Evolutionary conservation across 2,113 vertebrate species (phyloP).

Genomic region (Brienomyrus brachyistius): DNA sequence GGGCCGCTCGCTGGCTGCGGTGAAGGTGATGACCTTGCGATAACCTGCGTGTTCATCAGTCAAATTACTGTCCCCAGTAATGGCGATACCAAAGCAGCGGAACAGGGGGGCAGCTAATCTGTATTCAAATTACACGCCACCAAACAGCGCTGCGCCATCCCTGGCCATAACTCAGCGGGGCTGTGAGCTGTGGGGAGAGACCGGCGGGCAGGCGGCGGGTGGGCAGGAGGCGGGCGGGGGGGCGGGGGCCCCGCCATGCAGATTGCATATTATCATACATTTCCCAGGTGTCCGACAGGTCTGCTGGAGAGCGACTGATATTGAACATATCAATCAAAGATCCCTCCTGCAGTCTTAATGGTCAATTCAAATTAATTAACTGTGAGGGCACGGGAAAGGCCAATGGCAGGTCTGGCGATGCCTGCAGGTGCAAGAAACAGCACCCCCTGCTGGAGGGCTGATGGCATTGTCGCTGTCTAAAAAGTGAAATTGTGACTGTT

Average conservation of each 20-base stretch:
- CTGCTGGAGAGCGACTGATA: constrained; percentile 67
- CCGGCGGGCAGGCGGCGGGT: constrained; percentile 55
- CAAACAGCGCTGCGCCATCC: constrained; percentile 58
- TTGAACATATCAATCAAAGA: constrained; percentile 87
- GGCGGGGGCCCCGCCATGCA: constrained; percentile 53
- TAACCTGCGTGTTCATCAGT: constrained; percentile 84
- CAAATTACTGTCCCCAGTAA: constrained; percentile 78
- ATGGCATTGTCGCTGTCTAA: neutral
- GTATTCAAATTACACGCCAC: constrained; percentile 86
- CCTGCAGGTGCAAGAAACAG: neutral
- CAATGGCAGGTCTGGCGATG: constrained; percentile 47
- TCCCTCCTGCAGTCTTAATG: constrained; percentile 72
- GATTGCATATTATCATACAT: constrained; percentile 78
- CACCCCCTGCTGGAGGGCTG: constrained; percentile 27
- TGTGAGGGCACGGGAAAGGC: constrained; percentile 54
- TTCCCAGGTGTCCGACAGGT: constrained; percentile 78
- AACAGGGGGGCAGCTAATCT: constrained; percentile 83
- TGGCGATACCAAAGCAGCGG: constrained; percentile 78
- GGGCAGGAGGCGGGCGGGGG: constrained; percentile 49
- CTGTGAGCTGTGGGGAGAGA: constrained; percentile 6
- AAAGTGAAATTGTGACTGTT: neutral
- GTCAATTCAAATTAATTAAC: constrained; percentile 90
- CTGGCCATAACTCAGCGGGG: constrained; percentile 10
- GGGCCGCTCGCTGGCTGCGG: constrained; percentile 36
- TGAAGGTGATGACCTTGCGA: constrained; percentile 83